Percentiles rank a stretch among this genome's conserved stretches.
Evolutionary conservation across 2,797 vertebrate species (phyloP).

Genomic region (Anguilla pacifica): DNA sequence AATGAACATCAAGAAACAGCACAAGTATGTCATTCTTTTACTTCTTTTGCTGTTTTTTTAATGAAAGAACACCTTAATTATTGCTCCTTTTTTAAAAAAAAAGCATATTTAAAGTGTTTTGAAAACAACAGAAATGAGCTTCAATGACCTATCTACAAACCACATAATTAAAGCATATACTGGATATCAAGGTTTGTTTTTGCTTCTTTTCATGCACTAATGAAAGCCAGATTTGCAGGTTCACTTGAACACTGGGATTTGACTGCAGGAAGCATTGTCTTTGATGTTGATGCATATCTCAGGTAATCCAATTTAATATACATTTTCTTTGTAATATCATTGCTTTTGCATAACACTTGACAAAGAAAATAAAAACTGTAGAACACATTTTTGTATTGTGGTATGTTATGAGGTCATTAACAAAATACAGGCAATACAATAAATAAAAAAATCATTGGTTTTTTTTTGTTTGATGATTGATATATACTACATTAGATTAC

Average conservation of each 20-base stretch:
- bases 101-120: neutral
- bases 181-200: neutral
- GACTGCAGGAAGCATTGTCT: neutral
- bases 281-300: constrained; percentile 32
- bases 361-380: neutral
- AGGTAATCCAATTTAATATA: constrained; percentile 16
- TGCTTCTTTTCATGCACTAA: neutral
- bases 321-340: constrained; percentile 32
- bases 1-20: neutral
- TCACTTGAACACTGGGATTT: neutral
- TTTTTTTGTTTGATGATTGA: neutral
- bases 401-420: constrained; percentile 18
- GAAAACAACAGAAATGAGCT: neutral
- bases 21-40: neutral
- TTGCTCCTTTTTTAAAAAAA: neutral
- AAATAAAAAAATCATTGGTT: neutral
- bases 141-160: neutral
- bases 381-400: neutral
- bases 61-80: neutral
- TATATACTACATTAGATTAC: neutral
- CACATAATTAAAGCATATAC: constrained; percentile 9
- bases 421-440: neutral
- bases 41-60: neutral
- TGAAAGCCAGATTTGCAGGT: neutral
- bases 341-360: constrained; percentile 28